A percentile compares a stretch with the other conserved stretches of the same genome.
phyloP scores from a whole-genome alignment of 2,113 vertebrate genomes.

The Istiophorus platypterus region DNA sequence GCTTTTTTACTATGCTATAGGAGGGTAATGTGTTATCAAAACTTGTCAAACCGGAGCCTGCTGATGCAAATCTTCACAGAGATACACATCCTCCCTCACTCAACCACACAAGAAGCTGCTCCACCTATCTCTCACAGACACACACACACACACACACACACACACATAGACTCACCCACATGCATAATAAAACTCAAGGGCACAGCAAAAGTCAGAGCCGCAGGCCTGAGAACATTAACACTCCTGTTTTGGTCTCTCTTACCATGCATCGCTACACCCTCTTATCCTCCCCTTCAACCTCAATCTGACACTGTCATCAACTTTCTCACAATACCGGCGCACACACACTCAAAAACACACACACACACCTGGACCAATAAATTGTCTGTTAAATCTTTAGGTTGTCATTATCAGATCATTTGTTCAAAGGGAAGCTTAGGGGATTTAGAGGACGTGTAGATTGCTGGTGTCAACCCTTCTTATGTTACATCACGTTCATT shows the following conservation, averaged over 20 bases:
- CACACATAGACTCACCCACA: slow-evolving; percentile 19
- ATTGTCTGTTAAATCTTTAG: slow-evolving; percentile 66
- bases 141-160: slow-evolving; percentile 34
- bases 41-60: slow-evolving; percentile 19
- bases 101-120: slow-evolving; percentile 6
- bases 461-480: slow-evolving; percentile 39
- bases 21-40: slow-evolving; percentile 55
- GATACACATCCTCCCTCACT: slow-evolving; percentile 17
- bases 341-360: slow-evolving; percentile 33
- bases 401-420: slow-evolving; percentile 70
- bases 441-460: slow-evolving; percentile 38
- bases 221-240: slow-evolving; percentile 69
- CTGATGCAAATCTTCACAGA: slow-evolving; percentile 14
- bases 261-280: slow-evolving; percentile 60
- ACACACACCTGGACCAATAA: slow-evolving; percentile 54
- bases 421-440: slow-evolving; percentile 62
- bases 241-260: slow-evolving; percentile 70
- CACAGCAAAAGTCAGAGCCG: slow-evolving; percentile 73
- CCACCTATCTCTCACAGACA: slow-evolving; percentile 1
- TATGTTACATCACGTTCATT: slow-evolving; percentile 35
- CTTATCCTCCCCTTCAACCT: slow-evolving; percentile 50
- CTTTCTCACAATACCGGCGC: slow-evolving; percentile 34
- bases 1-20: background rate
- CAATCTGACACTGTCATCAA: slow-evolving; percentile 58
- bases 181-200: slow-evolving; percentile 72